Base-by-base conservation (phyloP, 2,888 invertebrate species). In the Lasioglossum malachurum region DNA sequence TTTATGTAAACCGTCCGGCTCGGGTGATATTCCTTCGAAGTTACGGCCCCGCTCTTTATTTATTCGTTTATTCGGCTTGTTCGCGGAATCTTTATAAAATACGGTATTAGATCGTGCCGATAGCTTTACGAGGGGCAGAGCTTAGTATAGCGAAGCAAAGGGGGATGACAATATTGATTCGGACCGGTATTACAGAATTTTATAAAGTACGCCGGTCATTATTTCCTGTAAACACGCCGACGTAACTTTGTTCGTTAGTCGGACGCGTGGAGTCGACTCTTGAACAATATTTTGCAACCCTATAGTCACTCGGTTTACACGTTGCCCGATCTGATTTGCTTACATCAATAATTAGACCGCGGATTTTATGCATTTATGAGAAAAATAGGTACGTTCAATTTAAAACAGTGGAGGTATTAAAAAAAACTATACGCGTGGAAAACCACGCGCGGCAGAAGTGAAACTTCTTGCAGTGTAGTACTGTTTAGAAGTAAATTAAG, bases 1-100 rank as follows among this genome's bases (percentile, higher is more conserved):
- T 44, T 72, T 72, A 72, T 44, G 72, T 38, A 72, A 72, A 72
- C 72, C 57, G 44, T 27, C 27, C 38, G 72, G 14, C 12, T 23
- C 38, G 0, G 41, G 41, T 41, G 38, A 69, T 69, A 38, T n/a
- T 72, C 72, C 44, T n/a, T n/a, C n/a, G 7, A 44, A 27, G 41
- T 44, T 72, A 72, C 44, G 44, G 41, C 1, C 16, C n/a, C 1
- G 8, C n/a, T 27, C 35, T 53, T 38, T 53, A 57, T 75, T 41
- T 41, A 57, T 75, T 16, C 69, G 69, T 23, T 69, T n/a, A 69
- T 41, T 14, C n/a, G 5, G 12, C 23, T 12, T 69, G 38, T 69
- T 69, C 5, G 41, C 23, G 10, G 69, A 38, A 38, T 38, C 38
- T 38, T 12, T 69, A 0, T 19, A n/a, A 38, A 69, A 41, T 69